Base-by-base conservation (phyloP, 2,113 vertebrate species). In the Mesitornis unicolor region DNA sequence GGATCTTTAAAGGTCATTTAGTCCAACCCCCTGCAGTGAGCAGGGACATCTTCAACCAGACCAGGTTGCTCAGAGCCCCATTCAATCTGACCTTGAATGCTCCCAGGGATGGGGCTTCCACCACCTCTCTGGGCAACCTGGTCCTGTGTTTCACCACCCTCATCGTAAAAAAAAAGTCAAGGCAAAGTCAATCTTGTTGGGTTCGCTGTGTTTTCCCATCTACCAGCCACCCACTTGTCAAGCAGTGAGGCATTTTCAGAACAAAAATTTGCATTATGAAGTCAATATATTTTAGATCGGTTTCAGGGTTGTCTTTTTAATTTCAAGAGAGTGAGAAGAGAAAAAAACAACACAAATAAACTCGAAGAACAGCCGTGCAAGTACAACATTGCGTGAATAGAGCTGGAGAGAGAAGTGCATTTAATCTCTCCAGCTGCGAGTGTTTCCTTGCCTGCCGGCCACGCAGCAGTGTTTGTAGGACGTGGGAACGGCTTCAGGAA, bases 361-460 rank as follows among this genome's bases (percentile, higher is more conserved):
- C 63, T 45, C 1, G 0, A 60, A 78, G 43, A 77, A 13, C 26
- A 51, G 63, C 0, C 0, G 7, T 16, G n/a, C n/a, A 42, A 51
- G 36, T 6, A 42, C 50, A 43, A 12, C 42, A 9, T 1, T 22
- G 15, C 28, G 7, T 10, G 15, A 18, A 14, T 2, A 65, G 16
- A 81, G 50, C 24, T 45, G 65, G 91, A 60, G 71, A 77, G 65
- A 21, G 53, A 87, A 86, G 12, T 2, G 33, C 18, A 13, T 47
- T 70, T 56, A 75, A 56, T 63, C 61, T 75, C 89, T 24, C 17
- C 47, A 90, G 19, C 26, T 81, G 42, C 16, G 35, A 17, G 36
- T 9, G 64, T 56, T 87, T 79, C 86, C 50, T 82, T 36, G 83
- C 79, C 90, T 75, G 71, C n/a, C 6, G 2, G 22, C 90, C 71